phyloP scores from a whole-genome alignment of 2,888 invertebrate species.

The Idaea aversata region DNA sequence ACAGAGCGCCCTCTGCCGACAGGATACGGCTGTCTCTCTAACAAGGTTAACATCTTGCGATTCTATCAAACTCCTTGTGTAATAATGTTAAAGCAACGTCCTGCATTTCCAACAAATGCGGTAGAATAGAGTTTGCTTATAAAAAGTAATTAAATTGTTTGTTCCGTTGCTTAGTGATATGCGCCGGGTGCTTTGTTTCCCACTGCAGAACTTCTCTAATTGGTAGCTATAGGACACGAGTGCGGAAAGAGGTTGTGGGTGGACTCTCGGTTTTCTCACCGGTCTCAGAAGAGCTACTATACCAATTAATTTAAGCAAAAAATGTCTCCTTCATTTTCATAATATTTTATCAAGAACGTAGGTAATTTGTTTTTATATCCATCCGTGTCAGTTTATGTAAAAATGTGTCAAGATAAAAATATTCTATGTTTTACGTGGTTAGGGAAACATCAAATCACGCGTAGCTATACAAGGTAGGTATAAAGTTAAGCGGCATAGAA shows the following conservation, averaged over 20 bases:
- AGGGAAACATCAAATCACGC: not conserved
- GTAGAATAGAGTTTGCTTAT: constrained; percentile 33
- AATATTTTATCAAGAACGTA: not conserved
- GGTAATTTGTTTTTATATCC: not conserved
- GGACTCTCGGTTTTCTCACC: not conserved
- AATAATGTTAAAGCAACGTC: constrained; percentile 52
- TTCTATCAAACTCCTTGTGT: constrained; percentile 57
- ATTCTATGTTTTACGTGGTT: not conserved
- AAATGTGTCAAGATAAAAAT: not conserved
- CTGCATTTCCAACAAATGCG: constrained; percentile 32
- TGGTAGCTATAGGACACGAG: constrained; percentile 10
- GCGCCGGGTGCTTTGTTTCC: constrained; percentile 22
- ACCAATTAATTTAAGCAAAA: not conserved
- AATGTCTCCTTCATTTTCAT: not conserved
- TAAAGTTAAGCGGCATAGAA: not conserved
- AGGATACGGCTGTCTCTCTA: constrained; percentile 54
- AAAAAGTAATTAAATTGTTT: constrained; percentile 38
- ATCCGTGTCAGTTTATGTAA: not conserved
- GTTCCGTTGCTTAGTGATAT: constrained; percentile 22
- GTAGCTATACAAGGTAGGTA: not conserved
- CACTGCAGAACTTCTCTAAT: constrained; percentile 27
- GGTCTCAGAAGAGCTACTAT: not conserved
- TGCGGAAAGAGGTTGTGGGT: not conserved
- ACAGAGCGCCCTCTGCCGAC: constrained; percentile 39
- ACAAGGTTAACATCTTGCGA: constrained; percentile 64